phyloP scores from a whole-genome alignment of 2,888 invertebrate species.

The Nesidiocoris tenuis region DNA sequence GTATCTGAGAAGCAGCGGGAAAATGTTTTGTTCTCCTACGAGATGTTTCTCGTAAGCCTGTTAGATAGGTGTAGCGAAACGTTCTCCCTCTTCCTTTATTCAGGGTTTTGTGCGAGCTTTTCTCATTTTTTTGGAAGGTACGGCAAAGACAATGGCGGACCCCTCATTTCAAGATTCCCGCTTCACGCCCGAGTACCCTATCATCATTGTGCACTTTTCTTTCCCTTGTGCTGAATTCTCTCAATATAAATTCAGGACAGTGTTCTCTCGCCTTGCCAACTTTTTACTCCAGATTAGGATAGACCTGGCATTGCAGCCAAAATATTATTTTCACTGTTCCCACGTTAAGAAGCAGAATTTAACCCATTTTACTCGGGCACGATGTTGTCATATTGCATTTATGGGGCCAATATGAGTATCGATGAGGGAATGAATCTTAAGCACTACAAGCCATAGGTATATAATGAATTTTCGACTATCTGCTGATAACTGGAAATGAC shows the following conservation, averaged over 20 bases:
- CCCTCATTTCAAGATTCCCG: not conserved
- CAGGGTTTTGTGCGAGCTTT: not conserved
- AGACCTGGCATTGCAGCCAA: too few species aligned
- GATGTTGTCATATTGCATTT: too few species aligned
- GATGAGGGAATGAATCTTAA: too few species aligned
- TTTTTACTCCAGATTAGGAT: not conserved
- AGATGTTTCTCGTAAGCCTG: not conserved
- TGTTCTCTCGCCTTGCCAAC: not conserved
- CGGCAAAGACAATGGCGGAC: not conserved
- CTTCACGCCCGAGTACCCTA: conserved; percentile 14
- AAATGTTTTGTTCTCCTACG: not conserved
- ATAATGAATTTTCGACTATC: too few species aligned
- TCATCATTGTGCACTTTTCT: conserved; percentile 8
- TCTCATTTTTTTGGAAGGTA: not conserved
- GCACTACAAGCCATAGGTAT: too few species aligned
- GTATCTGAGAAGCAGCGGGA: not conserved
- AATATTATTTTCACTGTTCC: too few species aligned
- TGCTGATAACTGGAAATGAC: too few species aligned
- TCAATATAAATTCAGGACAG: conserved; percentile 10
- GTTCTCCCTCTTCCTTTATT: not conserved
- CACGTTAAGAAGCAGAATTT: too few species aligned
- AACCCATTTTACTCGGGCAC: too few species aligned
- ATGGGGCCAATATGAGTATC: too few species aligned
- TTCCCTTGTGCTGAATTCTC: not conserved
- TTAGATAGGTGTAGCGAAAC: not conserved